phyloP scores from a whole-genome alignment of 2,888 invertebrate genomes.

The Scaptomyza caliginosa region DNA sequence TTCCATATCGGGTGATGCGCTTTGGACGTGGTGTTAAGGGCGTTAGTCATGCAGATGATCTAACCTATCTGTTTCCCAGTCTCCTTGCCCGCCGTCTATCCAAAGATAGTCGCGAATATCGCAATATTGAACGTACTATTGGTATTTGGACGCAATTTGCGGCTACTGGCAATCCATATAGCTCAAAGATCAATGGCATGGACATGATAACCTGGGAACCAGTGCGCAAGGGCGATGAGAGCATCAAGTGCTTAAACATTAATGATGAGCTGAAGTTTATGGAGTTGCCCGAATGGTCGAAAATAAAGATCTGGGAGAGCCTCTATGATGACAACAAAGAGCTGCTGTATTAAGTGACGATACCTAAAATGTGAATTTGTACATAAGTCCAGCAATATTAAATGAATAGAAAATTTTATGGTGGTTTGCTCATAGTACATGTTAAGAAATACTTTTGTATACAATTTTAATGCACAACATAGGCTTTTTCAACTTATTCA shows the following conservation, averaged over 20 bases:
- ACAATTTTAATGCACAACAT: neutral
- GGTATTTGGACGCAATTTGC: conserved; percentile 82
- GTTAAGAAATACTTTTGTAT: neutral
- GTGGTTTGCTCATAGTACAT: conserved; percentile 1
- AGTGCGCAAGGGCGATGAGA: conserved; percentile 64
- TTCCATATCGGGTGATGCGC: conserved; percentile 77
- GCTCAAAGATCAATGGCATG: conserved; percentile 72
- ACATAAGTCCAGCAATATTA: conserved; percentile 1
- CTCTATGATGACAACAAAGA: conserved; percentile 70
- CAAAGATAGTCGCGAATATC: conserved; percentile 78
- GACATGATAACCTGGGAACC: conserved; percentile 77
- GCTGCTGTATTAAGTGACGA: conserved; percentile 56
- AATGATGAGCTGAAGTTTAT: conserved; percentile 76
- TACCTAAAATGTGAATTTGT: neutral
- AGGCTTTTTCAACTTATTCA: conserved; percentile 36
- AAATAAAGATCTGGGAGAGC: conserved; percentile 80
- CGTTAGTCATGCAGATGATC: conserved; percentile 82
- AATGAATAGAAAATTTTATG: conserved; percentile 2
- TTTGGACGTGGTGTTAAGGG: conserved; percentile 80
- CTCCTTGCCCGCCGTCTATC: conserved; percentile 64
- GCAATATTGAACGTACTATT: conserved; percentile 79
- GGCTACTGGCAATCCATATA: conserved; percentile 79
- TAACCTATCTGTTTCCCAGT: conserved; percentile 80
- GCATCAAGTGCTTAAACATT: conserved; percentile 82
- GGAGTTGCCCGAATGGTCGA: conserved; percentile 80